Base-by-base conservation (phyloP, 64 coral and sea anemone genomes). In the Pachyseris speciosa region DNA sequence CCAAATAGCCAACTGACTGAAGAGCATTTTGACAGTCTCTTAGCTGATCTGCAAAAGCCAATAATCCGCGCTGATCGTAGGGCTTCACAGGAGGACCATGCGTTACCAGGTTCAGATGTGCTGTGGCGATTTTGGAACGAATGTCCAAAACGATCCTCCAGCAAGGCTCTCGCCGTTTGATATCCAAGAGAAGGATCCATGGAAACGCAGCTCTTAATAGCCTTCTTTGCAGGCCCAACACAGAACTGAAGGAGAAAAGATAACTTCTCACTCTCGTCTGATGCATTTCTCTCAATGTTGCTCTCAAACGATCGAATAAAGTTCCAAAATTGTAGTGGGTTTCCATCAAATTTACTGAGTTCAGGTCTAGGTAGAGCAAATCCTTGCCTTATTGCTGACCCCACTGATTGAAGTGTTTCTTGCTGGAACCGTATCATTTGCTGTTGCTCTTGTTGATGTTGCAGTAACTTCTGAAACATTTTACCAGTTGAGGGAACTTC, bases 201-300 rank as follows among this genome's bases (percentile, higher is more conserved):
- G 13, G 74, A n/a, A 64, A 57, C 78, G 75, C 90, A 92, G 67
- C 64, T 83, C 55, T 85, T 63, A 64, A 92, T 92, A 13, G 64
- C 90, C 27, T 85, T 47, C 38, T 57, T 84, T 20, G 90, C 90
- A 22, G 72, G 50, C 16, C 90, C 80, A 38, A 66, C 75, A 51
- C 78, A 92, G 27, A 75, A 92, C 30, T 92, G 67, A 30, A 92
- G 79, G 34, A 92, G 90, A 85, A 71, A 92, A n/a, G 53, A 84
- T 31, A 85, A 27, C 80, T 29, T 84, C 47, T 85, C 90, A 50
- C 65, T 42, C 47, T 91, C 89, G 17, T 66, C 60, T 6, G 70
- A 55, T n/a, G 79, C 53, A 59, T 71, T 84, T 29, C 67, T 72
- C 60, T 85, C 67, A 60, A 92, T 92, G 10, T 83, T 84, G 51